Base-by-base conservation (phyloP, 2,888 invertebrate species). In the Pilophorus perplexus region DNA sequence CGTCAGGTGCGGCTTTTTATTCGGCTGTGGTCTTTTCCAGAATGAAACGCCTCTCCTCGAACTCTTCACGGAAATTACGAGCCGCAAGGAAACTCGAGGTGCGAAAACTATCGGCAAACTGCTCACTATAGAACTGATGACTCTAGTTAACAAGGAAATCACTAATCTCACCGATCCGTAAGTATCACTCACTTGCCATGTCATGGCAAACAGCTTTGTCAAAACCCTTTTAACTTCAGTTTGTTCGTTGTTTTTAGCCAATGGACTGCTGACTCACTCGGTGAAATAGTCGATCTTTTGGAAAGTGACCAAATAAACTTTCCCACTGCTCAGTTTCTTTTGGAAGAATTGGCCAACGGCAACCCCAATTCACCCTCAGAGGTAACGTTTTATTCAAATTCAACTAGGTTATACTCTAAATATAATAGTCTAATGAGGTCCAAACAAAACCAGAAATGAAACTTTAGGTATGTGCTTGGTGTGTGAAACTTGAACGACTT, bases 121-220 rank as follows among this genome's bases (percentile, higher is more conserved):
- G 66, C 77, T 93, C 25, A 80, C 87, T 3, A 88, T 85, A 73
- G 86, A 89, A 72, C 76, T 90, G 5, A 73, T 88, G 57, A 82
- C 83, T 25, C 79, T 84, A 70, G 77, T 90, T 42, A 83, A 91
- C 75, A 85, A 86, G 74, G 78, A 79, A 22, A 83, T 86, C 3
- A 54, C 64, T 6, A 20, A 23, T 18, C 27, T 64, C 3, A n/a
- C 6, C 25, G 10, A 27, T 20, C 6, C n/a, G 54, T 64, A 38
- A 52, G 50, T 64, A 33, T n/a, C n/a, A n/a, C 10, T 8, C 5
- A 23, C 37, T n/a, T n/a, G n/a, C n/a, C n/a, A n/a, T n/a, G n/a
- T n/a, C n/a, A n/a, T n/a, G n/a, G n/a, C n/a, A n/a, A n/a, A n/a
- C n/a, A n/a, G n/a, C n/a, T n/a, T n/a, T n/a, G n/a, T n/a, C n/a